A percentile compares a stretch with the other conserved stretches of the same genome.
phyloP scores from a whole-genome alignment of 2,888 invertebrate genomes.

The Parascotia fuliginaria region DNA sequence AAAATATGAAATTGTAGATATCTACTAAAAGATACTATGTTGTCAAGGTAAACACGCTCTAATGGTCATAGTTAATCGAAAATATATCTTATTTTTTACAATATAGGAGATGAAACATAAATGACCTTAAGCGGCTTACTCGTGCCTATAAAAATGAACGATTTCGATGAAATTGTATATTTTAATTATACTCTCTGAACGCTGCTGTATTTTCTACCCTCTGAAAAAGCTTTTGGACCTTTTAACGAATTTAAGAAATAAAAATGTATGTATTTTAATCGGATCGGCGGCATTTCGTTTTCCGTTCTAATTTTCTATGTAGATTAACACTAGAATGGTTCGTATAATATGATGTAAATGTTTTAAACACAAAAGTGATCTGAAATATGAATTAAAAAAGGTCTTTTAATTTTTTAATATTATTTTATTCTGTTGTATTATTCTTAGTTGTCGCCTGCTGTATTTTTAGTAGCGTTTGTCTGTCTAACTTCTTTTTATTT shows the following conservation, averaged over 20 bases:
- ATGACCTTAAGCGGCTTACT: not conserved
- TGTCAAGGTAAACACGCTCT: too few relatives aligned
- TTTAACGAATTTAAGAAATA: constrained; percentile 26
- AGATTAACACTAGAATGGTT: constrained; percentile 25
- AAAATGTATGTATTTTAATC: constrained; percentile 51
- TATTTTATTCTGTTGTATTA: too few relatives aligned
- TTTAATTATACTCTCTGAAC: constrained; percentile 28
- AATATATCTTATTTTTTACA: not conserved
- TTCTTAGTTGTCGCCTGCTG: too few relatives aligned
- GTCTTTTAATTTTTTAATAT: too few relatives aligned
- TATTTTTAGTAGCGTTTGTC: too few relatives aligned
- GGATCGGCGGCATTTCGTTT: constrained; percentile 32
- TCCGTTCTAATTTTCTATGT: constrained; percentile 24
- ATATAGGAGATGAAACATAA: not conserved
- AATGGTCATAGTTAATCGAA: not conserved
- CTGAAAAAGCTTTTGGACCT: constrained; percentile 29
- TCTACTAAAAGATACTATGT: too few relatives aligned
- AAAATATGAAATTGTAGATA: too few relatives aligned
- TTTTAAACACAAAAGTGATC: constrained; percentile 12
- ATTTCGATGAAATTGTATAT: constrained; percentile 14
- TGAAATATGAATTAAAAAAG: not conserved
- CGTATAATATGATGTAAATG: constrained; percentile 12
- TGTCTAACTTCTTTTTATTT: too few relatives aligned
- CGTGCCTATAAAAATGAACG: constrained; percentile 8
- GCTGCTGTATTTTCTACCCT: constrained; percentile 26